phyloP scores from a whole-genome alignment of 2,113 vertebrate genomes.

The Scatophagus argus region DNA sequence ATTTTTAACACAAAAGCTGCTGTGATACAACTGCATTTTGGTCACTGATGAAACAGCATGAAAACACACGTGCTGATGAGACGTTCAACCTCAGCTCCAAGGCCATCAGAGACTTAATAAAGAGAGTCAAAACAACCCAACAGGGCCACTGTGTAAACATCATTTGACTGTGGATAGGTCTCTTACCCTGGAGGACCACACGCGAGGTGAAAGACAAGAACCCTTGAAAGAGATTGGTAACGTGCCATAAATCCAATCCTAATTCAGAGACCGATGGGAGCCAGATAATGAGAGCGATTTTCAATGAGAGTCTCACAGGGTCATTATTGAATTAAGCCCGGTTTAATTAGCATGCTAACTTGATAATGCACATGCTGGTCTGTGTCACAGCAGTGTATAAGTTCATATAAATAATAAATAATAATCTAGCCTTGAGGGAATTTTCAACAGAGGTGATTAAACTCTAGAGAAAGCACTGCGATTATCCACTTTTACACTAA shows the following conservation, averaged over 20 bases:
- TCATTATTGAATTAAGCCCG: constrained; percentile 72
- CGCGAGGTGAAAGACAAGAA: constrained; percentile 75
- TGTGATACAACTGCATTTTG: not conserved
- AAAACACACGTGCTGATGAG: constrained; percentile 33
- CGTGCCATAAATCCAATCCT: constrained; percentile 64
- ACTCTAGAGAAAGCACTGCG: constrained; percentile 47
- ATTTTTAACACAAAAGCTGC: constrained; percentile 3
- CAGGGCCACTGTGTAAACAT: constrained; percentile 76
- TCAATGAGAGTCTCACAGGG: constrained; percentile 58
- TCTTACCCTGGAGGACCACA: constrained; percentile 73
- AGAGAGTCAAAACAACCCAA: constrained; percentile 66
- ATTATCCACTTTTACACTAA: constrained; percentile 57
- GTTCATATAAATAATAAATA: constrained; percentile 45
- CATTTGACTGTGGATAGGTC: constrained; percentile 73
- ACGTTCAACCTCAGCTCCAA: not conserved
- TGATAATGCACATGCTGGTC: constrained; percentile 45
- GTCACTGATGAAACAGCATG: constrained; percentile 24
- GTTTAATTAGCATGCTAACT: constrained; percentile 69
- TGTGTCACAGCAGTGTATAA: constrained; percentile 54
- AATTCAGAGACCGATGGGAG: constrained; percentile 65
- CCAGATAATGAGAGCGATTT: constrained; percentile 72
- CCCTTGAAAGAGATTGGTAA: constrained; percentile 75
- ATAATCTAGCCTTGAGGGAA: constrained; percentile 34
- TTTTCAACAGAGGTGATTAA: constrained; percentile 55
- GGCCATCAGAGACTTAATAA: constrained; percentile 57